Evolutionary conservation across 2,113 vertebrate genomes (phyloP).

Genomic region (Lasiurus borealis): DNA sequence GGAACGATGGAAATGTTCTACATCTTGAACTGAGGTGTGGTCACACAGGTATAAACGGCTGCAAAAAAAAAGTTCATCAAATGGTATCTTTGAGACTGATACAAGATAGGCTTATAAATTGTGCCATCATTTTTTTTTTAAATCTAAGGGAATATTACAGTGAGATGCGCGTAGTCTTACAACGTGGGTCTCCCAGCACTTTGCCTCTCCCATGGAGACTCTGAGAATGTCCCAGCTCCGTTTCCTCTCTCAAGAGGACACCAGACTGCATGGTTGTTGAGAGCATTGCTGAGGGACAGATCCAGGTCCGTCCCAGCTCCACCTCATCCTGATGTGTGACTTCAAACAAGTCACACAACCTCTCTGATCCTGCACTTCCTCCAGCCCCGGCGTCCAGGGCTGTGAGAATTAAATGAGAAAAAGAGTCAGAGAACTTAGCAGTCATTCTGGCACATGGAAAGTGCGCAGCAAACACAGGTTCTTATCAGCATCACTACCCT

Average conservation of each 20-base stretch:
- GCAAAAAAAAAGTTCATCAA: not conserved
- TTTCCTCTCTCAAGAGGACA: not conserved
- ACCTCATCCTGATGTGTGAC: not conserved
- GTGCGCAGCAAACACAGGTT: not conserved
- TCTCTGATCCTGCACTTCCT: not conserved
- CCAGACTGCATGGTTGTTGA: not conserved
- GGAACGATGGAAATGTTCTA: not conserved
- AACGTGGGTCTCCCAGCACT: not conserved
- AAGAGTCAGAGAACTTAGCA: not conserved
- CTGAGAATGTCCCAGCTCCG: not conserved
- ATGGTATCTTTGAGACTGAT: not conserved
- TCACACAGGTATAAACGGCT: not conserved
- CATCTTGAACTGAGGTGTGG: not conserved
- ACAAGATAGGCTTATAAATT: not conserved
- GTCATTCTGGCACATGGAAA: not conserved
- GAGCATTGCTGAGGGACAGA: not conserved
- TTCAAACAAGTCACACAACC: not conserved
- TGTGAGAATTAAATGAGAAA: not conserved
- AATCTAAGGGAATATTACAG: not conserved
- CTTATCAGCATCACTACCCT: not conserved
- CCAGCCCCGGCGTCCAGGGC: not conserved
- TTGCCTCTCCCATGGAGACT: not conserved
- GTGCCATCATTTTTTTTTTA: not conserved
- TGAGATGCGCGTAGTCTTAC: rapidly evolving
- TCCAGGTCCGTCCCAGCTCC: not conserved